Evolutionary conservation across 2,888 invertebrate genomes (phyloP), one percentile per base, ranked within the genome.

Genomic region (Epistrophe eligans): DNA sequence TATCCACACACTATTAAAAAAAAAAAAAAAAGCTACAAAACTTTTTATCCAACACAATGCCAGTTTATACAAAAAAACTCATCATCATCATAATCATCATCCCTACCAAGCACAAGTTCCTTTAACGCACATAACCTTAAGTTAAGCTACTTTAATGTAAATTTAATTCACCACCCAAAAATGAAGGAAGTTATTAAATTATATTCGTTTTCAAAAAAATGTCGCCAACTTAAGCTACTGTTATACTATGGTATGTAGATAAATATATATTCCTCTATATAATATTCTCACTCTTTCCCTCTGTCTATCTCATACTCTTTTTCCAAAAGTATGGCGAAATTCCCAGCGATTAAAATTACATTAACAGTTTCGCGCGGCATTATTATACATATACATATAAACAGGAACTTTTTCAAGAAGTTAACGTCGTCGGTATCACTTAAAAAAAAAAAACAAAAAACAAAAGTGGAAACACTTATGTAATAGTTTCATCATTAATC

Each of bases 341-440:
- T 85, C 81, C 64, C 81, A 77, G 77, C 77, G 72, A 81, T 85
- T 85, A 81, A 85, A 81, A 85, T 73, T 77, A 77, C 84, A 85
- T 85, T 85, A 85, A 81, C 81, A 70, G 81, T 79, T 81, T 77
- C 57, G 58, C 77, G 71, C 57, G 45, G 35, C 17, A 48, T 64
- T 45, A 64, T n/a, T n/a, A n/a, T n/a, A n/a, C n/a, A n/a, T 32
- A 43, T n/a, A 45, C n/a, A 28, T 24, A 35, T 19, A 45, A 17
- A 17, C 74, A 45, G 19, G 50, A 50, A 50, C 24, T 66, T 57
- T 38, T 55, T 35, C 52, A 28, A 45, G 48, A 64, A 52, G 64
- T 58, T 71, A 60, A 66, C 57, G 71, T 79, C 71, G 64, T 79
- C 71, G 64, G 72, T 50, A 35, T 43, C n/a, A 17, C 38, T 48